Percentiles rank a stretch among this genome's conserved stretches.
Evolutionary conservation across 2,888 invertebrate species (phyloP).

Genomic region (Eristalinus aeneus): DNA sequence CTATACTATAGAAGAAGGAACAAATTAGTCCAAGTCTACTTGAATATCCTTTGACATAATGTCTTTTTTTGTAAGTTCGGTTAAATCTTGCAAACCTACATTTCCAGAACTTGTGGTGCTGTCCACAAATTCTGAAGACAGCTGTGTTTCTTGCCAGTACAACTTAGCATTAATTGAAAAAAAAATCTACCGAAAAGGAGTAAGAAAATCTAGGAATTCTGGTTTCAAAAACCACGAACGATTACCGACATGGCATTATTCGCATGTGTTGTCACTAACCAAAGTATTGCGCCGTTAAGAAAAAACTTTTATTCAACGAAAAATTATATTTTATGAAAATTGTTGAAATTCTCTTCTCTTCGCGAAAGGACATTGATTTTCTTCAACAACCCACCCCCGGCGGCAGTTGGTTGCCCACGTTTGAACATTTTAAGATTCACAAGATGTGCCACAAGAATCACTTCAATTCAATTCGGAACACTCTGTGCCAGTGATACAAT

Average conservation of each 20-base stretch:
- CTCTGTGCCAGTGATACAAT: slow-evolving; percentile 62
- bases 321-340: slow-evolving; percentile 50
- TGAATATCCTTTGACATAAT: background rate
- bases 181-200: slow-evolving; percentile 19
- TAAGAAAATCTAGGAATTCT: background rate
- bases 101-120: background rate
- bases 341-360: slow-evolving; percentile 19
- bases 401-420: background rate
- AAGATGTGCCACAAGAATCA: slow-evolving; percentile 50
- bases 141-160: slow-evolving; percentile 36
- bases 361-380: slow-evolving; percentile 32
- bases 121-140: slow-evolving; percentile 5
- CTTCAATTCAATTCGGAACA: slow-evolving; percentile 64
- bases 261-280: slow-evolving; percentile 50
- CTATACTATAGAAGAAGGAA: too few species aligned
- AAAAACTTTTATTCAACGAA: slow-evolving; percentile 63
- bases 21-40: too few species aligned
- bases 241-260: slow-evolving; percentile 47
- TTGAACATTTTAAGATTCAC: slow-evolving; percentile 30
- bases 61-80: background rate
- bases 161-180: slow-evolving; percentile 63
- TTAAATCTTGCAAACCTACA: background rate
- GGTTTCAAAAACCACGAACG: slow-evolving; percentile 14
- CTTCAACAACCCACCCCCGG: background rate
- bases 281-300: slow-evolving; percentile 43